Percentiles rank a stretch among this genome's conserved stretches.
phyloP scores from a whole-genome alignment of 2,888 invertebrate genomes.

The Iphiclides podalirius region DNA sequence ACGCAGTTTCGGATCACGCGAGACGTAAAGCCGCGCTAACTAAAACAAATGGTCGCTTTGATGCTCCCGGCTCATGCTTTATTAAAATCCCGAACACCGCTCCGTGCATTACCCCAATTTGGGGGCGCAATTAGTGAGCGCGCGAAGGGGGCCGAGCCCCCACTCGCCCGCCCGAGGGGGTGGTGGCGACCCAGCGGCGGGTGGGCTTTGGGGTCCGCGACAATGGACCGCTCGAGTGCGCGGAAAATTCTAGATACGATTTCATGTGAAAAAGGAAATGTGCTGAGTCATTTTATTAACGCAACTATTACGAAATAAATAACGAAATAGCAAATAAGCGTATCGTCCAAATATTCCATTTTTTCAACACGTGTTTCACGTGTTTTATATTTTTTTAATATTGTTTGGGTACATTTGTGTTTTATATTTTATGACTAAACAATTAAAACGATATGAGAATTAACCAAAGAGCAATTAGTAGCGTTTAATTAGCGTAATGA shows the following conservation, averaged over 20 bases:
- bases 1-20: constrained; percentile 33
- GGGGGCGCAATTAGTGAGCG: constrained; percentile 73
- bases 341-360: no score
- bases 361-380: no score
- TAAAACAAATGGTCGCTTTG: constrained; percentile 69
- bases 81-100: constrained; percentile 67
- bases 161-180: constrained; percentile 36
- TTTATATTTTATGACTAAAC: no score
- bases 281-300: background rate
- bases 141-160: constrained; percentile 44
- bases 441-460: no score
- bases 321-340: no score
- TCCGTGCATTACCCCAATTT: constrained; percentile 76
- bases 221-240: constrained; percentile 14
- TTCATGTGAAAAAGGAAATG: constrained; percentile 2
- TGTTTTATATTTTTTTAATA: no score
- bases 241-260: constrained; percentile 5
- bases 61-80: constrained; percentile 64
- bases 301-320: no score
- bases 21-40: constrained; percentile 59
- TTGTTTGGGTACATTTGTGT: no score
- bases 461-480: no score
- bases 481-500: no score
- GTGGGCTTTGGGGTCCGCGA: constrained; percentile 10
- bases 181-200: constrained; percentile 17